Base-by-base conservation (phyloP, 2,888 invertebrate genomes). In the Clusia tigrina region DNA sequence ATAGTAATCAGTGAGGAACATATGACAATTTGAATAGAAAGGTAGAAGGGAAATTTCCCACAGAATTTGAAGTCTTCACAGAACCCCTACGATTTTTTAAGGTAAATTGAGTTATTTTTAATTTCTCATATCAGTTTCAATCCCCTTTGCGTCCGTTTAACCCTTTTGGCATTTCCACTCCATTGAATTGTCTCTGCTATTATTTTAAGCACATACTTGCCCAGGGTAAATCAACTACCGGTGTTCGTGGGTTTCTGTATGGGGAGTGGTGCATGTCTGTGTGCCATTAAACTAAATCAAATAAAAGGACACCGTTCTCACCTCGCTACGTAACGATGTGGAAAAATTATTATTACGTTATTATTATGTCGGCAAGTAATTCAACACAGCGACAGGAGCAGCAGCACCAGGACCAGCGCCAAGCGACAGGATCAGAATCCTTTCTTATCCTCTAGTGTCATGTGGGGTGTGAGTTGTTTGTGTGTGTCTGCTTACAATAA, bases 331-430 rank as follows among this genome's bases (percentile, higher is more conserved):
- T 79, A 79, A 79, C 72, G 78, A 78, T 71, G 72, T 76, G 79
- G 70, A 75, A 76, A 77, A 74, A 77, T 73, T 74, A 77, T 79
- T 78, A 74, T 78, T 78, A 73, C 74, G 68, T 74, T 75, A 78
- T 77, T 74, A 78, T 78, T 71, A 74, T 78, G 72, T 74, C 71
- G 77, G 72, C 69, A 58, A 67, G 76, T 67, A 69, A 75, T 69
- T 72, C 71, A 66, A 51, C 66, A 67, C 22, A 18, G 20, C 42
- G 15, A 3, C 32, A 32, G 32, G 32, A 32, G 32, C 32, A 32
- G 12, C 32, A 32, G 32, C 5, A 12, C 12, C 5, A 9, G 42
- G 6, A 42, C 12, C n/a, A 3, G 42, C 42, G n/a, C 42, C 6
- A 32, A 32, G 12, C 12, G 32, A n/a, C n/a, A n/a, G n/a, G n/a